Percentiles rank a stretch among this genome's conserved stretches.
phyloP scores from a whole-genome alignment of 2,113 vertebrate species.

The Gymnocephalus cernua region DNA sequence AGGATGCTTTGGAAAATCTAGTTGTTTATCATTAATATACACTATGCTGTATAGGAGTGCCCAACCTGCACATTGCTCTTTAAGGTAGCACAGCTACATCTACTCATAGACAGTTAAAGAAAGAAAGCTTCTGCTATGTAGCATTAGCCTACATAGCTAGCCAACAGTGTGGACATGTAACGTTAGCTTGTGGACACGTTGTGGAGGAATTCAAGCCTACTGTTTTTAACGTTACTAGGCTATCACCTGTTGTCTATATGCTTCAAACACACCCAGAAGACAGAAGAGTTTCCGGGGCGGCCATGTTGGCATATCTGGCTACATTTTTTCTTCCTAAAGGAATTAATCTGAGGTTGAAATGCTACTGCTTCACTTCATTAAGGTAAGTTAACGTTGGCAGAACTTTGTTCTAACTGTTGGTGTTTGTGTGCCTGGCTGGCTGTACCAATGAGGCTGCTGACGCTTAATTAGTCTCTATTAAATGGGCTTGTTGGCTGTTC shows the following conservation, averaged over 20 bases:
- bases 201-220: background rate
- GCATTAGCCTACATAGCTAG: background rate
- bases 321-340: background rate
- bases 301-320: background rate
- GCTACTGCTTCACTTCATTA: background rate
- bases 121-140: background rate
- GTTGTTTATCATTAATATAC: too few species aligned
- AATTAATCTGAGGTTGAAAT: background rate
- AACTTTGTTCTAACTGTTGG: background rate
- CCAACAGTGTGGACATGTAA: background rate
- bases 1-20: too few species aligned
- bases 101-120: too few species aligned
- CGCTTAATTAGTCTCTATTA: constrained; percentile 1
- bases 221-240: too few species aligned
- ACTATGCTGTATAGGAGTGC: too few species aligned
- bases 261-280: background rate
- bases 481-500: background rate
- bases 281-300: background rate
- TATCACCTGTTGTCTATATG: too few species aligned
- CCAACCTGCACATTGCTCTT: too few species aligned
- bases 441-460: background rate
- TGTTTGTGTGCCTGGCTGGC: background rate
- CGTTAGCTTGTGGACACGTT: background rate
- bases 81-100: background rate
- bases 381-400: background rate